phyloP scores from a whole-genome alignment of 2,113 vertebrate genomes.

The Gadus macrocephalus region DNA sequence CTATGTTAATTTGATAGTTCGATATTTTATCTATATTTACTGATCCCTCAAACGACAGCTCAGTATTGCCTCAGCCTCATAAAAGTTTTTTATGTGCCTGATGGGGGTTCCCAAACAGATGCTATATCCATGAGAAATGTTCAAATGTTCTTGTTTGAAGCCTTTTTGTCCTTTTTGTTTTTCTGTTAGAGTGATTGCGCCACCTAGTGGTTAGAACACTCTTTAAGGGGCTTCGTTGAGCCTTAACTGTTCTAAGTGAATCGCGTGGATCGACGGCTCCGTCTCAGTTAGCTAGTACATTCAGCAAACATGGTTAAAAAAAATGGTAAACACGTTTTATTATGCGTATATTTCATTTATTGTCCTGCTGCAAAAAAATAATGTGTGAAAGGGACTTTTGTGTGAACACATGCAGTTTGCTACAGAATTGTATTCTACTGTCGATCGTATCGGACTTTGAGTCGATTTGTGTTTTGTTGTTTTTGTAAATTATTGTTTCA shows the following conservation, averaged over 20 bases:
- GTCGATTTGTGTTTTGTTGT: not conserved
- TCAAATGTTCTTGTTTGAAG: conserved; percentile 24
- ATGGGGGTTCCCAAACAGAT: conserved; percentile 51
- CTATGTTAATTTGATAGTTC: too few species aligned
- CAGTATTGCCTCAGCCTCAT: conserved; percentile 31
- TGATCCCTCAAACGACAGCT: conserved; percentile 25
- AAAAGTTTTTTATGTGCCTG: conserved; percentile 57
- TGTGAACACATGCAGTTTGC: too few species aligned
- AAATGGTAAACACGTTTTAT: too few species aligned
- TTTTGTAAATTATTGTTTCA: conserved; percentile 12
- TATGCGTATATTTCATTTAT: too few species aligned
- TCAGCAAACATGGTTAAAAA: too few species aligned
- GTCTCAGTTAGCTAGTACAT: too few species aligned
- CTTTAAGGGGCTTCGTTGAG: too few species aligned
- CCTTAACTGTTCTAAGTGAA: too few species aligned
- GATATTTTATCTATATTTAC: not conserved
- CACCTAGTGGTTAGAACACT: not conserved
- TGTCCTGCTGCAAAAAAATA: too few species aligned
- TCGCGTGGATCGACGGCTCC: too few species aligned
- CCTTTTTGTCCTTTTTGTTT: conserved; percentile 23
- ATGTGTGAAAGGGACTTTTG: too few species aligned
- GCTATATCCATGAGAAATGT: conserved; percentile 19
- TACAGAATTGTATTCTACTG: too few species aligned
- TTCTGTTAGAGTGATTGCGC: conserved; percentile 21
- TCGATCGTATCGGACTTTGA: conserved; percentile 19